phyloP scores from a whole-genome alignment of 2,113 vertebrate genomes.

The Bothrops jararaca region DNA sequence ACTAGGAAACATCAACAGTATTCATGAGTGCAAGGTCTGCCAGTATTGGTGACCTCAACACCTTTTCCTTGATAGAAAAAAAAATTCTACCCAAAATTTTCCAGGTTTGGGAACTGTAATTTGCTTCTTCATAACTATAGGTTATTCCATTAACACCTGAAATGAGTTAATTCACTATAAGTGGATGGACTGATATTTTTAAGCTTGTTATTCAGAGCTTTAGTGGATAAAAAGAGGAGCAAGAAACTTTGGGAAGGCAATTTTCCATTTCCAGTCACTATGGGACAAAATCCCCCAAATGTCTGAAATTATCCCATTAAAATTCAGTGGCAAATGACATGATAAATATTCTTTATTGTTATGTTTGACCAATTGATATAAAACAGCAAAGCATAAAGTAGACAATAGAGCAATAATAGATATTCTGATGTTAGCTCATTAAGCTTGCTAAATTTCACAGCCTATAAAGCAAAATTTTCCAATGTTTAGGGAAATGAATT shows the following conservation, averaged over 20 bases:
- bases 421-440: background rate
- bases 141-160: background rate
- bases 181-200: background rate
- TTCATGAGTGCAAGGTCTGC: background rate
- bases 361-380: background rate
- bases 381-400: background rate
- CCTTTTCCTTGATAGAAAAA: background rate
- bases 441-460: background rate
- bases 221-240: background rate
- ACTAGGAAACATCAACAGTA: background rate
- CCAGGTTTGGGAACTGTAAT: background rate
- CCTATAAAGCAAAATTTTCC: background rate
- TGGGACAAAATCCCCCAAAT: background rate
- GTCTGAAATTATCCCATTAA: background rate
- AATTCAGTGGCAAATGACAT: background rate
- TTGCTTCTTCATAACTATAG: background rate
- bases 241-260: background rate
- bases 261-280: background rate
- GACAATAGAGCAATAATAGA: background rate
- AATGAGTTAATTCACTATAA: background rate
- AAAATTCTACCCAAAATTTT: background rate
- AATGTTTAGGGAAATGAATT: background rate
- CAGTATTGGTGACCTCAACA: background rate
- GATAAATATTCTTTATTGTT: background rate
- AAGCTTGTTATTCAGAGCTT: background rate